Evolutionary conservation across 2,888 invertebrate genomes (phyloP).

Genomic region (Sepioteuthis lessoniana): DNA sequence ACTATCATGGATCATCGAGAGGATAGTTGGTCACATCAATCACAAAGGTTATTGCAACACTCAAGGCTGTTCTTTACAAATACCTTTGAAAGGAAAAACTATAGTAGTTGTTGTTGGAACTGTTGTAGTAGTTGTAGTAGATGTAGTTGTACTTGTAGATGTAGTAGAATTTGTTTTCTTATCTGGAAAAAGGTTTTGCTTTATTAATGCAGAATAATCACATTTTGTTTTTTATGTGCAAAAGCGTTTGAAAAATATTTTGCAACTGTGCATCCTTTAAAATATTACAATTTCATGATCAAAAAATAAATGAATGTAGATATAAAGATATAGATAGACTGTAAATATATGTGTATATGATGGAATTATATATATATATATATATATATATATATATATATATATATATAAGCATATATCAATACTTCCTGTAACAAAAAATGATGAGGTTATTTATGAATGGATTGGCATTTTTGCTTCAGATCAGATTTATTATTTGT

Average conservation of each 20-base stretch:
- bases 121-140: neutral
- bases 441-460: too few species aligned
- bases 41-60: neutral
- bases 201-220: neutral
- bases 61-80: neutral
- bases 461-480: too few species aligned
- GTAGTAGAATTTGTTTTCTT: neutral
- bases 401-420: too few species aligned
- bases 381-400: too few species aligned
- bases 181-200: neutral
- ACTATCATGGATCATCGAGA: neutral
- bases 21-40: neutral
- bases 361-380: too few species aligned
- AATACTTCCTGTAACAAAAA: too few species aligned
- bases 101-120: neutral
- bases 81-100: slow-evolving; percentile 38
- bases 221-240: neutral
- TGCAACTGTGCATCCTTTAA: neutral
- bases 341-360: too few species aligned
- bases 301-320: neutral
- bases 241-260: neutral
- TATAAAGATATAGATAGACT: too few species aligned
- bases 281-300: neutral
- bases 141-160: neutral
- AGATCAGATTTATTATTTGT: too few species aligned